Evolutionary conservation across 2,113 vertebrate genomes (phyloP), one percentile per base, ranked within the genome.

Genomic region (Passer montanus): DNA sequence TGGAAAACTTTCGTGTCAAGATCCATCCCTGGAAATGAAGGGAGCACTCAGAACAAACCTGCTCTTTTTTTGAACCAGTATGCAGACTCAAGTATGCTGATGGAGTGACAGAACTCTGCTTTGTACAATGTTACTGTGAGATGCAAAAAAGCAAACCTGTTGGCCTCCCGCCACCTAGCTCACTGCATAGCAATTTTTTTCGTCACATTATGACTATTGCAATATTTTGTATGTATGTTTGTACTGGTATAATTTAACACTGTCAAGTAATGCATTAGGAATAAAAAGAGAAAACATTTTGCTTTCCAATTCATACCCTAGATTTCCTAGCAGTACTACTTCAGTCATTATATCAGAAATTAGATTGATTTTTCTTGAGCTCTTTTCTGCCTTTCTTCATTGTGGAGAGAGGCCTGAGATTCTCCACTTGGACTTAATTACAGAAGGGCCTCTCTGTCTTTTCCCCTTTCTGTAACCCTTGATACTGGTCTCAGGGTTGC

Each of bases 251-350:
- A 41, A 41, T 41, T 41, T 41, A 41, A 41, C 59, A 77, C 19
- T 58, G 24, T 41, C 39, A 41, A 41, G 39, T 83, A 59, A 50
- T 23, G 63, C 39, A 64, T 19, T 72, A 55, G 26, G n/a, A 93
- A 94, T 75, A 95, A 96, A 96, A 92, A 93, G 70, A 93, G 69
- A 58, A 75, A 62, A 3, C 24, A 69, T 84, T 90, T 93, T 87
- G 28, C 47, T 87, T 94, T 76, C 44, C 10, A 89, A 26, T 16
- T 76, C 41, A 59, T 43, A 37, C 5, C 8, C 13, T 85, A 93
- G 60, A 87, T 88, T 86, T 95, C 47, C 31, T 94, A 92, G 90
- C 24, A 95, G 55, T 33, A 76, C 23, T 75, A 81, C 56, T 84
- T 91, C 28, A 28, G 50, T 79, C 30, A 90, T 91, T 97, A 95